Percentiles rank a stretch among this genome's conserved stretches.
phyloP scores from a whole-genome alignment of 2,888 invertebrate species.

The Ferrisia virgata region DNA sequence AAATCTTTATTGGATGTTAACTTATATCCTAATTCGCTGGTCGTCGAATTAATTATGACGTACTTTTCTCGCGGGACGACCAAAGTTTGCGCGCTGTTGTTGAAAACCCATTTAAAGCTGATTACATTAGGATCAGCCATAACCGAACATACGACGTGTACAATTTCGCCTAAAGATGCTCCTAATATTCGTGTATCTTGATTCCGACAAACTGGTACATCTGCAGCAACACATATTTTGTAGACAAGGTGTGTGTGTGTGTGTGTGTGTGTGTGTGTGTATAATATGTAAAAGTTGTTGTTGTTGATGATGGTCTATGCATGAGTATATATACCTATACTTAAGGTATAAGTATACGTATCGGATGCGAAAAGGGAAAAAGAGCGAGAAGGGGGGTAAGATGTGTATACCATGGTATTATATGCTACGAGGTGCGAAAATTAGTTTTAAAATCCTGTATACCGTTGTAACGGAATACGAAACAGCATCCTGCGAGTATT shows the following conservation, averaged over 20 bases:
- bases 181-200: slow-evolving; percentile 75
- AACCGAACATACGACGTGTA: slow-evolving; percentile 62
- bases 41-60: slow-evolving; percentile 63
- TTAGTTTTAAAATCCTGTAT: background rate
- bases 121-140: slow-evolving; percentile 50
- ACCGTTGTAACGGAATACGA: background rate
- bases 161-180: slow-evolving; percentile 77
- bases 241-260: background rate
- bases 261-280: too few relatives aligned
- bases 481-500: background rate
- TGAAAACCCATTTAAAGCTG: slow-evolving; percentile 50
- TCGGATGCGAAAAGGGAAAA: too few relatives aligned
- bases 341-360: too few relatives aligned
- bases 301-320: too few relatives aligned
- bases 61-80: slow-evolving; percentile 54
- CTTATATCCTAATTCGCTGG: slow-evolving; percentile 76
- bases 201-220: slow-evolving; percentile 75
- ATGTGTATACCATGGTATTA: background rate
- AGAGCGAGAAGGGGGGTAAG: background rate
- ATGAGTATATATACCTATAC: too few relatives aligned
- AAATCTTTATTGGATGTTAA: slow-evolving; percentile 82
- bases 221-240: too few relatives aligned
- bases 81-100: slow-evolving; percentile 52
- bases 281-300: too few relatives aligned
- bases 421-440: background rate